Conservation (phyloP, 2,113 vertebrate species). For the Gymnogyps californianus region DNA sequence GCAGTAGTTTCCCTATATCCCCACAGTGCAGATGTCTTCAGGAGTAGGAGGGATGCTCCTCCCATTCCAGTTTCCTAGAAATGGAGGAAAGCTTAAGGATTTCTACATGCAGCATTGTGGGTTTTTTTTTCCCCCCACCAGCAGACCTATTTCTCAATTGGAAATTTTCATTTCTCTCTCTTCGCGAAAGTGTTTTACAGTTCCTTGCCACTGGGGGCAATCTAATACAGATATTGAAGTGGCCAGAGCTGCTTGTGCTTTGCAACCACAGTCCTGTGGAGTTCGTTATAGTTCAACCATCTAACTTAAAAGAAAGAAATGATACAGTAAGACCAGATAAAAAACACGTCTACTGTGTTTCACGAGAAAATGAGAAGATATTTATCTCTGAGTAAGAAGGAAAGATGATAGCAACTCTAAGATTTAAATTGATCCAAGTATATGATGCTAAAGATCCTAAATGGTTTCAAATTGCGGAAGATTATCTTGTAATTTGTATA, state of each 20-base stretch:
- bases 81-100: conserved; percentile 11
- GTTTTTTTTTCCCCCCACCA: background rate
- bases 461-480: conserved; percentile 61
- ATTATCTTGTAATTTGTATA: conserved; percentile 68
- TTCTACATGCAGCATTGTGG: background rate
- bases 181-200: background rate
- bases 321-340: background rate
- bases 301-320: background rate
- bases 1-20: background rate
- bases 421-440: conserved; percentile 62
- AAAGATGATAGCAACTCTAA: conserved; percentile 44
- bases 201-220: conserved; percentile 52
- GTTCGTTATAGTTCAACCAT: background rate
- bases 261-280: background rate
- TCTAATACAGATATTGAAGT: background rate
- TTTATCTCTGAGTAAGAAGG: conserved; percentile 43
- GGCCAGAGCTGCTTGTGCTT: background rate
- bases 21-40: background rate
- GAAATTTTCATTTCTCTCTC: background rate
- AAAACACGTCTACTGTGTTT: background rate
- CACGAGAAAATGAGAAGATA: conserved; percentile 10
- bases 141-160: conserved; percentile 10
- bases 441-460: conserved; percentile 57
- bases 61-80: conserved; percentile 38
- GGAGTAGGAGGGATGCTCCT: conserved; percentile 5